Evolutionary conservation across 1,140 invertebrate species (phyloP).

Genomic region (Argopecten irradians): DNA sequence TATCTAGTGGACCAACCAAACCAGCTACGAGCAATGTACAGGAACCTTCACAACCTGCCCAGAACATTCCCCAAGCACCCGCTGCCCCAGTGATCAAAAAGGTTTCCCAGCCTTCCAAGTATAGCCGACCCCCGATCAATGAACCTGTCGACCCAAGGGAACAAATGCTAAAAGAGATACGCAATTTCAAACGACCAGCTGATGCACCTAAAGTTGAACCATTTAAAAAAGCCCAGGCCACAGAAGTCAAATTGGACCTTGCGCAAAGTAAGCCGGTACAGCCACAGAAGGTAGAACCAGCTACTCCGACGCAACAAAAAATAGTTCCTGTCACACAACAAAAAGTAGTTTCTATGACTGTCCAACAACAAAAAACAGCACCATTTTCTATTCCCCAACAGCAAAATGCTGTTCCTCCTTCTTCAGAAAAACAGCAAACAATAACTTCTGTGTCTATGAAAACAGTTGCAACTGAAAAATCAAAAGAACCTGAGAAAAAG

Average conservation of each 20-base stretch:
- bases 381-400: neutral
- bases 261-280: neutral
- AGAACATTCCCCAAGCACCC: neutral
- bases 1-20: neutral
- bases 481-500: neutral
- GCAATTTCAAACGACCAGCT: neutral
- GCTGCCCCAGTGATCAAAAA: neutral
- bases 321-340: neutral
- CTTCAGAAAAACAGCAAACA: neutral
- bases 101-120: conserved; percentile 6
- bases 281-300: neutral
- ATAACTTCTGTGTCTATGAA: neutral
- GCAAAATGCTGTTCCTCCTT: neutral
- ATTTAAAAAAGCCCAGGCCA: neutral
- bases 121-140: neutral
- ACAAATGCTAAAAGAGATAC: neutral
- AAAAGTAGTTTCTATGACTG: neutral
- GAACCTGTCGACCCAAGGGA: neutral
- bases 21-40: neutral
- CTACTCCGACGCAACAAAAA: neutral
- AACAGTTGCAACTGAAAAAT: neutral
- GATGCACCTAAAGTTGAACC: neutral
- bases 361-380: neutral
- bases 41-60: neutral
- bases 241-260: neutral